Evolutionary conservation across 2,888 invertebrate genomes (phyloP).

Genomic region (Caenorhabditis doughertyi): DNA sequence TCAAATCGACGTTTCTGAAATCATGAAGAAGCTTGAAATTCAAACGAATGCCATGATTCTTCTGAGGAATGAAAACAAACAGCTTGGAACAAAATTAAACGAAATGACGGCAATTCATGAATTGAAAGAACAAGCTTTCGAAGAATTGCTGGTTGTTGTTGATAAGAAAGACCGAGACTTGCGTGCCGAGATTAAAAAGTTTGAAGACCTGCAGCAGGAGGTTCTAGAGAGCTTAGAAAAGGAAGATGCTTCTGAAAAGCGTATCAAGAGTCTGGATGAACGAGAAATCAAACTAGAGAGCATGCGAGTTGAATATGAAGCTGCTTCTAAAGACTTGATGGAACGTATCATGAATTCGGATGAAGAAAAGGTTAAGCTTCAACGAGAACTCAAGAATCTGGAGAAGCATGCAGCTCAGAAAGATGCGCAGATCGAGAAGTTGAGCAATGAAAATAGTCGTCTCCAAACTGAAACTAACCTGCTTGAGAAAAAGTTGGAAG

Average conservation of each 20-base stretch:
- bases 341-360: neutral
- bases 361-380: neutral
- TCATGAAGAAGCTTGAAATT: neutral
- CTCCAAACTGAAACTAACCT: neutral
- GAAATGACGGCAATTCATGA: neutral
- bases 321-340: neutral
- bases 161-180: neutral
- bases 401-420: neutral
- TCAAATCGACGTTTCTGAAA: neutral
- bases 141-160: neutral
- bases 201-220: neutral
- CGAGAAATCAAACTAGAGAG: neutral
- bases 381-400: neutral
- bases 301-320: slow-evolving; percentile 3
- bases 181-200: neutral
- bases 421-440: neutral
- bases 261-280: neutral
- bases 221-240: neutral
- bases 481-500: slow-evolving; percentile 1
- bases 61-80: neutral
- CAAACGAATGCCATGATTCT: neutral
- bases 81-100: neutral
- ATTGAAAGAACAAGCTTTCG: neutral
- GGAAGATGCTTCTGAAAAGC: neutral
- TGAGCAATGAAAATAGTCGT: neutral